Evolutionary conservation across 2,113 vertebrate genomes (phyloP).

Genomic region (Lasiurus cinereus): DNA sequence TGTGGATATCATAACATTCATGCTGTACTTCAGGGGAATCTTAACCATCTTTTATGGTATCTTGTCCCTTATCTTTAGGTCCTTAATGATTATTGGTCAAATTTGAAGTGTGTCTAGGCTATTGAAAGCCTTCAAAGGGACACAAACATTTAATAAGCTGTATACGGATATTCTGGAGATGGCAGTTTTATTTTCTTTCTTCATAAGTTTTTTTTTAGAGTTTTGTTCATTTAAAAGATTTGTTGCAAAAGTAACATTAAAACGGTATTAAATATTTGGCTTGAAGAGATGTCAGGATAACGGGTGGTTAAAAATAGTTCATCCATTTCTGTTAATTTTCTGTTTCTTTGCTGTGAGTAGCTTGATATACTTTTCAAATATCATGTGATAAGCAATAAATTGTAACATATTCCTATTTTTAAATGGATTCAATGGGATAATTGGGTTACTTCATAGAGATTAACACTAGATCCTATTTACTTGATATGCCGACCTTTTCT

Average conservation of each 20-base stretch:
- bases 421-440: conserved; percentile 44
- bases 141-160: neutral
- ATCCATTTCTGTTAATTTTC: conserved; percentile 35
- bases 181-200: neutral
- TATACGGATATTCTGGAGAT: no score
- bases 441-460: conserved; percentile 9
- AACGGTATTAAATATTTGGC: conserved; percentile 45
- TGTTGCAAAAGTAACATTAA: neutral
- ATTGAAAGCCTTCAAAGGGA: neutral
- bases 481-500: neutral
- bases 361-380: conserved; percentile 38
- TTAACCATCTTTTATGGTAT: neutral
- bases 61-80: neutral
- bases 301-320: neutral
- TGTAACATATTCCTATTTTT: conserved; percentile 38
- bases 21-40: neutral
- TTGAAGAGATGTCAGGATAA: conserved; percentile 34
- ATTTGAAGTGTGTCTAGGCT: neutral
- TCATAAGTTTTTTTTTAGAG: neutral
- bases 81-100: neutral
- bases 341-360: conserved; percentile 38
- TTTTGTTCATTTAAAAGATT: conserved; percentile 46
- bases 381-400: neutral
- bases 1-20: neutral
- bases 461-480: neutral